Percentiles rank a stretch among this genome's conserved stretches.
phyloP scores from a whole-genome alignment of 2,797 vertebrate species.

The Labeo calbasu region DNA sequence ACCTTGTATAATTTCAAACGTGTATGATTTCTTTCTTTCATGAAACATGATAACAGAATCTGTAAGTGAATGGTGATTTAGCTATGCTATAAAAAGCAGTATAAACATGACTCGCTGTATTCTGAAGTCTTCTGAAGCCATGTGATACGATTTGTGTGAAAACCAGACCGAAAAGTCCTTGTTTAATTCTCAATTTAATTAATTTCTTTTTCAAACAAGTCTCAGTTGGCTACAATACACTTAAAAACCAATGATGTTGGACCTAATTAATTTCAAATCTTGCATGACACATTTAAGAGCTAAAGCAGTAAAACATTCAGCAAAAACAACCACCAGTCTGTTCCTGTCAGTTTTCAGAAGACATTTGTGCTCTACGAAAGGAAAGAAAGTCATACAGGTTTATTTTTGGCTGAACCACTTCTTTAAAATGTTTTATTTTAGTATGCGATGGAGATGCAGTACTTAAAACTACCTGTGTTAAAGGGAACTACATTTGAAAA shows the following conservation, averaged over 20 bases:
- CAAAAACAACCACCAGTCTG: background rate
- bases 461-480: background rate
- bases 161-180: background rate
- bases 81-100: background rate
- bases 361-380: background rate
- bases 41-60: background rate
- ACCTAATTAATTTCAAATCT: background rate
- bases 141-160: background rate
- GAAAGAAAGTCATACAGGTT: background rate
- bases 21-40: background rate
- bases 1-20: background rate
- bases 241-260: background rate
- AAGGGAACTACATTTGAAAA: background rate
- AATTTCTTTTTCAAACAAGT: background rate
- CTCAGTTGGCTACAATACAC: background rate
- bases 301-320: background rate
- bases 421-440: slow-evolving; percentile 5
- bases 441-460: background rate
- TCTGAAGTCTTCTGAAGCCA: background rate
- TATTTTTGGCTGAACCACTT: background rate
- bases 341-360: background rate
- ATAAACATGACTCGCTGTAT: background rate
- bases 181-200: background rate
- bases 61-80: background rate
- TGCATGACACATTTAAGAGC: background rate